Percentiles rank a stretch among this genome's conserved stretches.
These are phyloP conservation scores for Agrochola litura DNA, from an alignment of 2,888 invertebrate genomes.

Conservation along the genomic window DNA sequence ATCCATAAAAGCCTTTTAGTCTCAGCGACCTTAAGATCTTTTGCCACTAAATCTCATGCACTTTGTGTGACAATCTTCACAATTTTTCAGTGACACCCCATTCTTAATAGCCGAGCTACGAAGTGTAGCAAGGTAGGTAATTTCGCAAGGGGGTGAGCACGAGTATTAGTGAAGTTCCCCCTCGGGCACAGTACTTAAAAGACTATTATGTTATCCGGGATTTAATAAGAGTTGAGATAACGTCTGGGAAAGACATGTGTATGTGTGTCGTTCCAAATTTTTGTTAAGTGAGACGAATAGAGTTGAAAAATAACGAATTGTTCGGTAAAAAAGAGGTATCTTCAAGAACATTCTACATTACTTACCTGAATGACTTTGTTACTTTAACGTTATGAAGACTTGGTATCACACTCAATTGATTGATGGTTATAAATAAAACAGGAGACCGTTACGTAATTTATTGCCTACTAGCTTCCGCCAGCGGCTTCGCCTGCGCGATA, in stretches of 20 bases:
- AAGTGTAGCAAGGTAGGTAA: conserved; percentile 19
- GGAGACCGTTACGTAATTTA: background rate
- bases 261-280: background rate
- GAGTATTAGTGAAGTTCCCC: conserved; percentile 37
- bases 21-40: conserved; percentile 3
- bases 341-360: background rate
- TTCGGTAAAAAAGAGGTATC: background rate
- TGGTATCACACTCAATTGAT: background rate
- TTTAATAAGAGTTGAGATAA: conserved; percentile 47
- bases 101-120: conserved; percentile 25
- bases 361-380: background rate
- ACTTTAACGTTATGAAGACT: background rate
- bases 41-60: conserved; percentile 17
- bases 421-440: background rate
- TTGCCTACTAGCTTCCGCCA: too few relatives aligned
- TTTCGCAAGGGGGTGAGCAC: conserved; percentile 19
- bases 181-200: conserved; percentile 45
- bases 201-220: conserved; percentile 49
- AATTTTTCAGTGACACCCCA: conserved; percentile 24
- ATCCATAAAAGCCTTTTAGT: background rate
- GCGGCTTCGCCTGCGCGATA: too few relatives aligned
- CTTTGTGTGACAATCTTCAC: conserved; percentile 22
- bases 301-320: background rate
- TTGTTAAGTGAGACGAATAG: background rate
- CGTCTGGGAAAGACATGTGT: conserved; percentile 9